A percentile compares a stretch with the other conserved stretches of the same genome.
phyloP scores from a whole-genome alignment of 2,113 vertebrate genomes.

The Burhinus bistriatus region DNA sequence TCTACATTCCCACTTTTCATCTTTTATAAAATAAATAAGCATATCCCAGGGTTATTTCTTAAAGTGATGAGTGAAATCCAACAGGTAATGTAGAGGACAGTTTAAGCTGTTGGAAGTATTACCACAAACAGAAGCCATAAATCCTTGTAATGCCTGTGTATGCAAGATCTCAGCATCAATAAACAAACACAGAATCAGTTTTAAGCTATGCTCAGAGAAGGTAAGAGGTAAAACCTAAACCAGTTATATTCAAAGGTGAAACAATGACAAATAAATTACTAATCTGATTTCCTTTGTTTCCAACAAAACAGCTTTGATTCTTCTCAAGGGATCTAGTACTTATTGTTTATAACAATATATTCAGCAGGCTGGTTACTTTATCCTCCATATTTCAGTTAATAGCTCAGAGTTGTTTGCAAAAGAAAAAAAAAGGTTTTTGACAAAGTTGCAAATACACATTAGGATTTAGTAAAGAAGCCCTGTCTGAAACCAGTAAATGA shows the following conservation, averaged over 20 bases:
- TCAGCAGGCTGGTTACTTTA: not conserved
- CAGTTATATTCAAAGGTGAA: not conserved
- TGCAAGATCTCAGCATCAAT: not conserved
- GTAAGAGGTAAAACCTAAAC: not conserved
- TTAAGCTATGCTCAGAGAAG: not conserved
- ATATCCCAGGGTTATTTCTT: not conserved
- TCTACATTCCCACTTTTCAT: not conserved
- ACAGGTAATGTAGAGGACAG: not conserved
- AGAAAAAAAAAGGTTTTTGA: not conserved
- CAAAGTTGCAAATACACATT: not conserved
- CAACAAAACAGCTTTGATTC: not conserved
- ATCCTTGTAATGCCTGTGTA: not conserved
- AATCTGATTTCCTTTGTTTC: not conserved
- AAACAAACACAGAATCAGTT: not conserved
- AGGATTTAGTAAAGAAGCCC: not conserved
- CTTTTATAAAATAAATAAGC: not conserved
- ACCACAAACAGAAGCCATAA: not conserved
- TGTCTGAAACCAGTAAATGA: not conserved
- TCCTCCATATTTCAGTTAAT: not conserved
- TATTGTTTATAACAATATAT: not conserved
- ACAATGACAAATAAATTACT: not conserved
- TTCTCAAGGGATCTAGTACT: not conserved
- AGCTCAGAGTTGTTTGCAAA: not conserved
- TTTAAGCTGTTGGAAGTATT: not conserved
- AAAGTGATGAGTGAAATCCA: constrained; percentile 11